Conservation (phyloP, 2,888 invertebrate genomes). For the Metalampra italica region DNA sequence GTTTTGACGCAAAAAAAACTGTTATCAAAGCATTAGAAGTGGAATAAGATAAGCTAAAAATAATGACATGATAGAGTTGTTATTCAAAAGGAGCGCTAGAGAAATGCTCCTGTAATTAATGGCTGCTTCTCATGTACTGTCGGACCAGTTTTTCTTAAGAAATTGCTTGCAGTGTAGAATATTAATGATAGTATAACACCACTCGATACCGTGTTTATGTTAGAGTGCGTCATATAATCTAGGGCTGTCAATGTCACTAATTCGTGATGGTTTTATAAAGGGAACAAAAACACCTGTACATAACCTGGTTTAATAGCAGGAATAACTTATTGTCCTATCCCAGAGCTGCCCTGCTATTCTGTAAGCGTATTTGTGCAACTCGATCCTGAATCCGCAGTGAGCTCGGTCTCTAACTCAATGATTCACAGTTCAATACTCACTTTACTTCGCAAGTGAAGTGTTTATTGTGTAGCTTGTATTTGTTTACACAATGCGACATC, state of each 20-base stretch:
- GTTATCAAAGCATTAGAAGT: neutral
- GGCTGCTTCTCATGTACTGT: slow-evolving; percentile 29
- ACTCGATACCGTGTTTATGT: slow-evolving; percentile 8
- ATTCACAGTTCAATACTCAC: too few relatives aligned
- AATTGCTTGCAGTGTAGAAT: slow-evolving; percentile 44
- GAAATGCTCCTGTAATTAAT: slow-evolving; percentile 31
- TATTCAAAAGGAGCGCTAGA: slow-evolving; percentile 22
- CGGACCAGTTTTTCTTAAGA: slow-evolving; percentile 55
- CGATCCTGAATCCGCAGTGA: too few relatives aligned
- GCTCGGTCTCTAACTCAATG: too few relatives aligned
- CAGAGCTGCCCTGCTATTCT: too few relatives aligned
- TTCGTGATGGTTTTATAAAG: neutral
- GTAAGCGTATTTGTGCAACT: too few relatives aligned
- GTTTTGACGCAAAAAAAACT: neutral
- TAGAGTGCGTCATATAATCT: slow-evolving; percentile 1
- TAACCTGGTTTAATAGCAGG: too few relatives aligned
- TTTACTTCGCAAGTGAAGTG: too few relatives aligned
- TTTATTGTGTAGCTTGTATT: too few relatives aligned
- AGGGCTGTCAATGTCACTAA: neutral
- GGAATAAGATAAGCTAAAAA: slow-evolving; percentile 8
- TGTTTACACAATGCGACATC: too few relatives aligned
- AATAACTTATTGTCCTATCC: too few relatives aligned
- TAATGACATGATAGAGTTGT: slow-evolving; percentile 13
- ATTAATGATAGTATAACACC: slow-evolving; percentile 43
- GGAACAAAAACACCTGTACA: too few relatives aligned